These are phyloP conservation scores for Leucophenga montana DNA, from an alignment of 2,888 invertebrate genomes.

Conservation along the genomic window DNA sequence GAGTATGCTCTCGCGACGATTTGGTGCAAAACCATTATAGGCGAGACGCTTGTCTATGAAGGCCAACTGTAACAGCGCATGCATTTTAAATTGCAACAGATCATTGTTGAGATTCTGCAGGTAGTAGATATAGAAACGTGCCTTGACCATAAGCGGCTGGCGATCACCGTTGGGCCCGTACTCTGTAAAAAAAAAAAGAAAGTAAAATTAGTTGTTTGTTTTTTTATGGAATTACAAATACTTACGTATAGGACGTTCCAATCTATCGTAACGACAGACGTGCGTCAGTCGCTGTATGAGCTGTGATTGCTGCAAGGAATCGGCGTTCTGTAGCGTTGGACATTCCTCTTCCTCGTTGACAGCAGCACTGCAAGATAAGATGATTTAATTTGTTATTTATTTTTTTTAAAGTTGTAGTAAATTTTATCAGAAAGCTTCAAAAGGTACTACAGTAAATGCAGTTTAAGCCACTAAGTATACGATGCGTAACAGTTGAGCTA, in stretches of 20 bases:
- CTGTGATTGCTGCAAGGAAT: conserved; percentile 67
- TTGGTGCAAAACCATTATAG: conserved; percentile 57
- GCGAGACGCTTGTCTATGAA: conserved; percentile 63
- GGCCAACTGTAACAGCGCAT: conserved; percentile 62
- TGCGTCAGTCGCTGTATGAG: conserved; percentile 69
- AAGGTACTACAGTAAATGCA: no score
- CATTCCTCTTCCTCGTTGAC: conserved; percentile 61
- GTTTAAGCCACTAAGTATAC: no score
- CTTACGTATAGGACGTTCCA: conserved; percentile 68
- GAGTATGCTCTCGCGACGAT: conserved; percentile 60
- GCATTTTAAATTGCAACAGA: conserved; percentile 65
- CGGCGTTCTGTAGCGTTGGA: conserved; percentile 64
- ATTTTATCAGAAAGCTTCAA: no score
- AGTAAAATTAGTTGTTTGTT: no score
- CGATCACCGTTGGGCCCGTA: conserved; percentile 51
- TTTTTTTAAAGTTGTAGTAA: no score
- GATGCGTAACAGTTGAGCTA: no score
- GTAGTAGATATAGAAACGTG: conserved; percentile 66
- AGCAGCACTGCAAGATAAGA: conserved; percentile 37
- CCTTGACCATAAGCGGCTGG: conserved; percentile 61
- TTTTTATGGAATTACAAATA: no score
- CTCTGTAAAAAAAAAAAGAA: conserved; percentile 38
- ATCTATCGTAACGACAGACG: conserved; percentile 70
- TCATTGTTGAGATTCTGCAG: conserved; percentile 68
- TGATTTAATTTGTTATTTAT: background rate